These are phyloP conservation scores for Peromyscus maniculatus DNA, from an alignment of 2,113 vertebrate genomes.

Conservation along the genomic window DNA sequence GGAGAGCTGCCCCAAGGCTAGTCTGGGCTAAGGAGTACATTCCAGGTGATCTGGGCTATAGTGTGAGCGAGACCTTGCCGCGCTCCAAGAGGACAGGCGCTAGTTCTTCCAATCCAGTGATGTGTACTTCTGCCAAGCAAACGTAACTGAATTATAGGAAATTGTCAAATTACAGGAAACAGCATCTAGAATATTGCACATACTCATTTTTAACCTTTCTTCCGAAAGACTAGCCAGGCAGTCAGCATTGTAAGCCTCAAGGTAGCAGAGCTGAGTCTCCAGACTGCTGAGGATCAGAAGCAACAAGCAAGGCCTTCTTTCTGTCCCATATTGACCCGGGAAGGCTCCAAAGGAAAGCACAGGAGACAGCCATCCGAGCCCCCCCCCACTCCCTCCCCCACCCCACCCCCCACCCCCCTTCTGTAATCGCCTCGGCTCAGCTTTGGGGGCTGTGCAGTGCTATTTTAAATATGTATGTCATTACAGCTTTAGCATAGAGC, in stretches of 20 bases:
- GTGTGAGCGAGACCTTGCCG: background rate
- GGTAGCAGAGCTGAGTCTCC: background rate
- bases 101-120: constrained; percentile 26
- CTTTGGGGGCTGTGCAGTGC: constrained; percentile 23
- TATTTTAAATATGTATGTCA: constrained; percentile 63
- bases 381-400: background rate
- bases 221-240: background rate
- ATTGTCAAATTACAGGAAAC: background rate
- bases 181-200: constrained; percentile 6
- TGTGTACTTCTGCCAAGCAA: constrained; percentile 34
- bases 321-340: background rate
- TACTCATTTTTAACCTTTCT: constrained; percentile 14
- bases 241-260: background rate
- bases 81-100: constrained; percentile 5
- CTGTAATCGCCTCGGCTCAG: background rate
- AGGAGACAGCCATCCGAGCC: background rate
- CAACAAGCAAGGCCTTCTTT: background rate
- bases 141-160: constrained; percentile 4
- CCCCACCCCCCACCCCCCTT: background rate
- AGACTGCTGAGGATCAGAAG: background rate
- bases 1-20: background rate
- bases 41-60: background rate
- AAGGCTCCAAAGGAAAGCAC: background rate
- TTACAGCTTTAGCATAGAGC: constrained; percentile 43
- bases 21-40: background rate